Evolutionary conservation across 92 coral and sea anemone genomes (phyloP).

Genomic region (Virgularia gustaviana): DNA sequence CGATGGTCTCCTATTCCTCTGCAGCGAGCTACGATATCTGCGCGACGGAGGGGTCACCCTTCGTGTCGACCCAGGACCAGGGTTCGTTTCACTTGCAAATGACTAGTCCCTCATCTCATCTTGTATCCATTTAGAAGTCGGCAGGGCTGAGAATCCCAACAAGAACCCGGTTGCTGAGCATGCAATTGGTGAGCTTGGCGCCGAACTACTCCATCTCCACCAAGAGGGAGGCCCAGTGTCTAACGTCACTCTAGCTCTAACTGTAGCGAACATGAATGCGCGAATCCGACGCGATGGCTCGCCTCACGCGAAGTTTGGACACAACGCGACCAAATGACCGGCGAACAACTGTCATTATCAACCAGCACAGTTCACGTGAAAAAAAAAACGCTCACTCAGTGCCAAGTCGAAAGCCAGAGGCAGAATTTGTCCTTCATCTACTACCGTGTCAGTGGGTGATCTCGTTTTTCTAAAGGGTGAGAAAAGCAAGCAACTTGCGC

Average conservation of each 20-base stretch:
- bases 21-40: conserved; percentile 3
- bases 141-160: not conserved
- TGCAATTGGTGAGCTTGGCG: conserved; percentile 35
- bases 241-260: not conserved
- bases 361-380: conserved; percentile 31
- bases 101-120: conserved; percentile 18
- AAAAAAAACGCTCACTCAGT: conserved; percentile 33
- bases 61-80: conserved; percentile 32
- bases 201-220: conserved; percentile 19
- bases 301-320: not conserved
- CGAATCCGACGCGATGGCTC: conserved; percentile 23
- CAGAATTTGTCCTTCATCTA: not conserved
- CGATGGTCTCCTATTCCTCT: conserved; percentile 15
- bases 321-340: conserved; percentile 16
- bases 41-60: conserved; percentile 40
- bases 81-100: not conserved
- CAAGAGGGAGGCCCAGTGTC: not conserved
- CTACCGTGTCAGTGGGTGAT: conserved; percentile 44
- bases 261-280: not conserved
- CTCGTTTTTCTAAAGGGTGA: conserved; percentile 35
- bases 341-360: conserved; percentile 30
- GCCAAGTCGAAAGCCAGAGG: conserved; percentile 41
- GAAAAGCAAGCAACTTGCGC: conserved; percentile 28
- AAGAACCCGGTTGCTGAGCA: conserved; percentile 15
- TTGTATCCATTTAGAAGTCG: not conserved